Percentiles rank a stretch among this genome's conserved stretches.
Evolutionary conservation across 1,140 invertebrate species (phyloP).

Genomic region (Zaprionus capensis): DNA sequence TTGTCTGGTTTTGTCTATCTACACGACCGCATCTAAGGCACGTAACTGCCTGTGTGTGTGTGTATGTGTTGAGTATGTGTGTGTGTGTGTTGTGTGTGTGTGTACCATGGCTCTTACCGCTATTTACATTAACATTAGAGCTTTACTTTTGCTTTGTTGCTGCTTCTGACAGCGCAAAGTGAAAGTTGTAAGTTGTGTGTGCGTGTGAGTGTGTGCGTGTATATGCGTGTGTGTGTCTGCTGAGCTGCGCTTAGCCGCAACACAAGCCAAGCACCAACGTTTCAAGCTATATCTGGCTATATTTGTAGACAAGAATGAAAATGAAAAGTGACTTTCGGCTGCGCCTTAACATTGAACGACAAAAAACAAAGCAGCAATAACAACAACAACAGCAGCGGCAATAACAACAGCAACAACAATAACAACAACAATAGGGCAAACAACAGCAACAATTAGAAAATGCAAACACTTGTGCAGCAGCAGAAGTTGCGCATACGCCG

Average conservation of each 20-base stretch:
- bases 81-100: conserved; percentile 37
- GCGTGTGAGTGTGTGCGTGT: conserved; percentile 20
- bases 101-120: conserved; percentile 70
- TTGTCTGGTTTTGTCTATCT: conserved; percentile 70
- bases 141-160: conserved; percentile 64
- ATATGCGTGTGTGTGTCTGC: conserved; percentile 31
- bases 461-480: conserved; percentile 40
- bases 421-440: background rate
- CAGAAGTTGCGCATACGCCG: conserved; percentile 61
- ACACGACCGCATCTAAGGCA: conserved; percentile 62
- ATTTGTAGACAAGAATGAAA: conserved; percentile 8
- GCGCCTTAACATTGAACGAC: conserved; percentile 24
- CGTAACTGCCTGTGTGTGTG: conserved; percentile 60
- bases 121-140: conserved; percentile 83
- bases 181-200: conserved; percentile 60
- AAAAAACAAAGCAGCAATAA: conserved; percentile 51
- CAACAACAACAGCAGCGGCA: background rate
- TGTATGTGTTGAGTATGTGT: conserved; percentile 32
- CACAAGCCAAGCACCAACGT: too few relatives aligned
- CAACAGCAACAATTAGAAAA: conserved; percentile 65
- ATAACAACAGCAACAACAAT: background rate
- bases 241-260: conserved; percentile 38
- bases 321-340: conserved; percentile 13
- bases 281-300: conserved; percentile 27
- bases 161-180: conserved; percentile 78